These are phyloP conservation scores for Eurosta solidaginis DNA, from an alignment of 1,140 invertebrate species.

Conservation along the genomic window DNA sequence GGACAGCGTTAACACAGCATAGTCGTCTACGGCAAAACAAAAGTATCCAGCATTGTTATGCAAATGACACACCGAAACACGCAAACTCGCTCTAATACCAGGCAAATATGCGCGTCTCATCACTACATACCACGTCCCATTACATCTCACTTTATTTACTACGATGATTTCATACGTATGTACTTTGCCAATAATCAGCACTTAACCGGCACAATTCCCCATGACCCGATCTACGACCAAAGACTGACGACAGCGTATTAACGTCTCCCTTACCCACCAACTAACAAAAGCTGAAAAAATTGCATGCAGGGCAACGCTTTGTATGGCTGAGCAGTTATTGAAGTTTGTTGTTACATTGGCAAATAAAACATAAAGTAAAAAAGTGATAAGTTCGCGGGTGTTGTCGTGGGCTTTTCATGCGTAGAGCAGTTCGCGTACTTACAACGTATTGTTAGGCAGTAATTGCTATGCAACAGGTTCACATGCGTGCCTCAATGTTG, in stretches of 20 bases:
- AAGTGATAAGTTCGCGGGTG: background rate
- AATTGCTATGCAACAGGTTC: background rate
- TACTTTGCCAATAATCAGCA: constrained; percentile 27
- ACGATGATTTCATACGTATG: constrained; percentile 18
- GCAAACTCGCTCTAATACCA: background rate
- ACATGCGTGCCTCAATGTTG: background rate
- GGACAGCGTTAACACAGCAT: background rate
- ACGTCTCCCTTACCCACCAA: background rate
- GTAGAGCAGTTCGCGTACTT: background rate
- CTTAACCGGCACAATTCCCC: constrained; percentile 9
- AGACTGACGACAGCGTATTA: background rate
- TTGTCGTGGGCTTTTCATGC: background rate
- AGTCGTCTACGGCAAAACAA: background rate
- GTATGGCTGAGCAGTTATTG: background rate
- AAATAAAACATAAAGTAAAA: too few species aligned
- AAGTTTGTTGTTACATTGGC: background rate
- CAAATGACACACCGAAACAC: constrained; percentile 33
- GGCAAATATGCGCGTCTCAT: background rate
- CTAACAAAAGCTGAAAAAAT: background rate
- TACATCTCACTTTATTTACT: background rate
- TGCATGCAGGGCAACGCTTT: background rate
- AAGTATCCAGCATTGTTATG: constrained; percentile 36
- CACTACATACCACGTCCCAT: background rate
- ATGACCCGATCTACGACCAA: background rate
- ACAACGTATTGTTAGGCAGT: constrained; percentile 3